Conservation (phyloP, 2,888 invertebrate genomes). For the Thelaira solivaga region DNA sequence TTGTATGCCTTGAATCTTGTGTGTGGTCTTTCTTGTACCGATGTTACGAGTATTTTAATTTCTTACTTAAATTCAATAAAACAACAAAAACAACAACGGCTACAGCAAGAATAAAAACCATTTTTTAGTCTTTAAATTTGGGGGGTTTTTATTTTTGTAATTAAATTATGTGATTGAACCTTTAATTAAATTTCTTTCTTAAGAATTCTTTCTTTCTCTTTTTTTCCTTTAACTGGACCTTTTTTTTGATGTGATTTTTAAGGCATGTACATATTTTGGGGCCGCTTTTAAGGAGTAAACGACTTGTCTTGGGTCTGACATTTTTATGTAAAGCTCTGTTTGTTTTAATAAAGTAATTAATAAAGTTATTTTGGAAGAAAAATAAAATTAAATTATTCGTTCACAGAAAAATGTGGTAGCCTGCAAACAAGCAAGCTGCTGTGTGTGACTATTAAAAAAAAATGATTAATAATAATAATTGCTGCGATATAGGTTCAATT, state of each 20-base stretch:
- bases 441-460: not conserved
- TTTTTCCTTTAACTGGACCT: too few species aligned
- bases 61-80: slow-evolving; percentile 18
- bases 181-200: slow-evolving; percentile 6
- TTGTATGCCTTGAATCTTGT: too few species aligned
- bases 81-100: not conserved
- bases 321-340: slow-evolving; percentile 18
- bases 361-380: slow-evolving; percentile 1
- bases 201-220: not conserved
- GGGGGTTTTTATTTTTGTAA: slow-evolving; percentile 35
- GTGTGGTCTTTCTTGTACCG: slow-evolving; percentile 16
- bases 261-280: not conserved
- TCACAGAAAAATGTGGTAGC: not conserved
- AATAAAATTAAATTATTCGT: not conserved
- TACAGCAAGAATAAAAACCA: not conserved
- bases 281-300: slow-evolving; percentile 17
- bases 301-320: slow-evolving; percentile 5
- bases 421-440: not conserved
- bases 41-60: not conserved
- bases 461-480: slow-evolving; percentile 41
- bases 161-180: slow-evolving; percentile 53
- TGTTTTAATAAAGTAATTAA: slow-evolving; percentile 42
- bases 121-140: too few species aligned
- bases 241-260: too few species aligned
- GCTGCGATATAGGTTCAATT: slow-evolving; percentile 3